These are phyloP conservation scores for Crotalus tigris DNA, from an alignment of 2,113 vertebrate genomes.

Conservation along the genomic window DNA sequence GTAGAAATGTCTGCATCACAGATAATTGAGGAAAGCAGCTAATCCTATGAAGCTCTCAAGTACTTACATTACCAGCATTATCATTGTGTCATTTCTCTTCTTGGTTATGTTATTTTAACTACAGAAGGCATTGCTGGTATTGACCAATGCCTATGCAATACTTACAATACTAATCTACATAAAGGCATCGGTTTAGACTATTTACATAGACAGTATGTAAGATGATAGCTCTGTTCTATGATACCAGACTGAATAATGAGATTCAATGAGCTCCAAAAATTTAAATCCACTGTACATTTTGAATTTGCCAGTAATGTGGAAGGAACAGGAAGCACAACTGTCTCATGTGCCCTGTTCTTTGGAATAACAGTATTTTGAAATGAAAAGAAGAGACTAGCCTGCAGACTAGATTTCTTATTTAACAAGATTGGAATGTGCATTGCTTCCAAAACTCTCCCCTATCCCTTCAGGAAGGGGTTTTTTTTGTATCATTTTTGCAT, in stretches of 20 bases:
- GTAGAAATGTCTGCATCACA: neutral
- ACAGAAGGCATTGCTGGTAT: neutral
- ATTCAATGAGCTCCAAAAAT: neutral
- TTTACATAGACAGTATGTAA: neutral
- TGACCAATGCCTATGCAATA: neutral
- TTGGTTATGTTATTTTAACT: constrained; percentile 12
- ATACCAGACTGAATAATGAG: neutral
- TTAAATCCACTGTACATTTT: neutral
- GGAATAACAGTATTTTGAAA: neutral
- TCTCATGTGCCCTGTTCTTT: neutral
- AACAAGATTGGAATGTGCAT: neutral
- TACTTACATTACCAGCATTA: neutral
- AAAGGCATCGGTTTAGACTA: neutral
- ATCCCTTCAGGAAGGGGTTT: neutral
- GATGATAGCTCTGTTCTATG: neutral
- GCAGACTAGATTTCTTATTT: neutral
- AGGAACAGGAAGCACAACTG: neutral
- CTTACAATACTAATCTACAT: constrained; percentile 24
- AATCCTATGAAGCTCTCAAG: neutral
- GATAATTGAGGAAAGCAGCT: neutral
- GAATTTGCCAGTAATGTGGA: neutral
- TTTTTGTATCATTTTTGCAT: neutral
- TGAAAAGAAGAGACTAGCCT: neutral
- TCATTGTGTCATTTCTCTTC: neutral
- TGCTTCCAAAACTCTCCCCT: neutral